phyloP scores from a whole-genome alignment of 2,113 vertebrate species.

The Ceuthmochares aereus region DNA sequence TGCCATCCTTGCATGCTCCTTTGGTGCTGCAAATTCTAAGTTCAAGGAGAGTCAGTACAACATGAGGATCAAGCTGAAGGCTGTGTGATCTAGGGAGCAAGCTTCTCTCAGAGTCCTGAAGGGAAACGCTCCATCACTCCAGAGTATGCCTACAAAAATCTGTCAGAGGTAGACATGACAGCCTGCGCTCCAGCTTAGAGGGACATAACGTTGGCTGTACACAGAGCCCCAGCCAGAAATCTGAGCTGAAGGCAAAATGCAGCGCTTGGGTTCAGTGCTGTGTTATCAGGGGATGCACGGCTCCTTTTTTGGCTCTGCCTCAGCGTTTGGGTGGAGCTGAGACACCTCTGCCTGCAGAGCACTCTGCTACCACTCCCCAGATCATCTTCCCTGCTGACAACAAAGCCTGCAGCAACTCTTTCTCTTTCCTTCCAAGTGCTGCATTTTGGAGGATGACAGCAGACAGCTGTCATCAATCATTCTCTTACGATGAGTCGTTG shows the following conservation, averaged over 20 bases:
- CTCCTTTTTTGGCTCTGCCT: not conserved
- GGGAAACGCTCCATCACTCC: not conserved
- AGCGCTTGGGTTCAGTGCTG: not conserved
- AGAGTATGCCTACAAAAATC: not conserved
- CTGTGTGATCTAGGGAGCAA: not conserved
- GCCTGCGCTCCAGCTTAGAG: not conserved
- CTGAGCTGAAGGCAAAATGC: not conserved
- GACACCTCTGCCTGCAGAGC: not conserved
- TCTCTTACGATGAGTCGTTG: not conserved
- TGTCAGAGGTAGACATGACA: not conserved
- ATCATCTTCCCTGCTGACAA: not conserved
- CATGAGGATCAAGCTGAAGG: not conserved
- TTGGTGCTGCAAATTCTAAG: not conserved
- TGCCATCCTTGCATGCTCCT: not conserved
- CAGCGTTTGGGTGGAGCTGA: fast-evolving
- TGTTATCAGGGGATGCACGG: fast-evolving
- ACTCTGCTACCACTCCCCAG: not conserved
- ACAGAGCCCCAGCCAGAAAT: not conserved
- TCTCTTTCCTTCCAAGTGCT: not conserved
- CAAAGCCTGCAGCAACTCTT: not conserved
- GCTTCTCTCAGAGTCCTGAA: not conserved
- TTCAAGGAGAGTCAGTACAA: not conserved
- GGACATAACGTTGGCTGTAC: not conserved
- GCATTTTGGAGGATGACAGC: not conserved
- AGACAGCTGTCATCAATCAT: not conserved